These are phyloP conservation scores for Oscheius sp. DNA, from an alignment of 1,140 invertebrate species.

Conservation along the genomic window DNA sequence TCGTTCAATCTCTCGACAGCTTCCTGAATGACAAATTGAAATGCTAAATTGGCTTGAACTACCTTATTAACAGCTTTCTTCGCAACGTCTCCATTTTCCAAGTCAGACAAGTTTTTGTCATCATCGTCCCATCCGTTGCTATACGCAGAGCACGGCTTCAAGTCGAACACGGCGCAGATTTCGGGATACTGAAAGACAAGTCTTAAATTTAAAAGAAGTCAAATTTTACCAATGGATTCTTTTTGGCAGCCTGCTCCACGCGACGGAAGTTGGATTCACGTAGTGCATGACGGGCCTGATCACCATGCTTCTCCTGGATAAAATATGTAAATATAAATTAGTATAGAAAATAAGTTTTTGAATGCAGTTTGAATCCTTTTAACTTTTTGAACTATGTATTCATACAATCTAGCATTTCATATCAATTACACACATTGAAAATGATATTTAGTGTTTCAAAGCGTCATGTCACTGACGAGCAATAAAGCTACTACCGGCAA, in stretches of 20 bases:
- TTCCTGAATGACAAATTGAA: neutral
- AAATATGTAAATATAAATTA: too few relatives aligned
- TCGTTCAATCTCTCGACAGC: neutral
- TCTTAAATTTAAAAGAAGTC: neutral
- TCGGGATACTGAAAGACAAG: neutral
- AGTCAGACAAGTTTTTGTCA: neutral
- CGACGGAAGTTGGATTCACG: neutral
- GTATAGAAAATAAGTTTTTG: too few relatives aligned
- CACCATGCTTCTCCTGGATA: neutral
- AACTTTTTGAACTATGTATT: neutral
- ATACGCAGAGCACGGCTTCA: neutral
- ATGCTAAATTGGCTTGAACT: neutral
- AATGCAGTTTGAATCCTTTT: too few relatives aligned
- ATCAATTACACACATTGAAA: neutral
- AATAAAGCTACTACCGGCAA: too few relatives aligned
- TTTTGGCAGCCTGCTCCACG: neutral
- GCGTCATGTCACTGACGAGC: too few relatives aligned
- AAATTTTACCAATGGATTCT: conserved; percentile 2
- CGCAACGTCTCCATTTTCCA: neutral
- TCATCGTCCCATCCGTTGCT: neutral
- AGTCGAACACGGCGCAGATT: neutral
- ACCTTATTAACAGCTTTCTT: neutral
- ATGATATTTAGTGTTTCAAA: too few relatives aligned
- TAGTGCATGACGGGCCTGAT: neutral
- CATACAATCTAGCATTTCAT: neutral